Conservation (phyloP, 2,888 invertebrate species). For the Pocota personata region DNA sequence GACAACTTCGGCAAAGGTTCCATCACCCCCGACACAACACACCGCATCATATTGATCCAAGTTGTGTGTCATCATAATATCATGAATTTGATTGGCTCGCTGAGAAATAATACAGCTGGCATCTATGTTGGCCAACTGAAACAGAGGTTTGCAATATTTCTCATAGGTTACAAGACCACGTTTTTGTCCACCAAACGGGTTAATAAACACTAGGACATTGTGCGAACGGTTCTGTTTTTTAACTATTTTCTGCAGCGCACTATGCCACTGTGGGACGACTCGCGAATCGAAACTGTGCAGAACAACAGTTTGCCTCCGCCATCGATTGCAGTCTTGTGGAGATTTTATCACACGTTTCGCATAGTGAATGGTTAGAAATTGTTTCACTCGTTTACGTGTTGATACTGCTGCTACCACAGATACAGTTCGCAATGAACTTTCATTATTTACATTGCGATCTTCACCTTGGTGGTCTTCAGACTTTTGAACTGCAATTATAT, state of each 20-base stretch:
- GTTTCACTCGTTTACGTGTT: constrained; percentile 78
- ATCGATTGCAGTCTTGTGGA: constrained; percentile 84
- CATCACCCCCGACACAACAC: constrained; percentile 93
- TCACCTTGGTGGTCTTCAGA: constrained; percentile 16
- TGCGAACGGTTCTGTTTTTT: constrained; percentile 85
- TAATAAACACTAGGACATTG: constrained; percentile 90
- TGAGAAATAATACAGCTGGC: constrained; percentile 88
- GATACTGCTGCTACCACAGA: constrained; percentile 68
- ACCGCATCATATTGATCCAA: constrained; percentile 87
- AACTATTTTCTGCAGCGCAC: constrained; percentile 84
- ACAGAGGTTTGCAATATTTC: constrained; percentile 87
- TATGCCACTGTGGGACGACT: constrained; percentile 86
- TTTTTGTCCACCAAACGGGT: constrained; percentile 92
- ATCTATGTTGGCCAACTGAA: constrained; percentile 87
- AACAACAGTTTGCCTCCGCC: constrained; percentile 85
- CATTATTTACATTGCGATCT: constrained; percentile 66
- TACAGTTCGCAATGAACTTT: constrained; percentile 49
- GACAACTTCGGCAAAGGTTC: constrained; percentile 91
- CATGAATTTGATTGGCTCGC: constrained; percentile 90
- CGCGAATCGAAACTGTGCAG: constrained; percentile 85
- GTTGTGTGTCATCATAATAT: constrained; percentile 85
- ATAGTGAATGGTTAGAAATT: constrained; percentile 86
- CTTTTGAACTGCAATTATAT: constrained; percentile 83
- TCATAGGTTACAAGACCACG: constrained; percentile 89
- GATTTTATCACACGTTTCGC: constrained; percentile 83